Conservation (phyloP, 2,888 invertebrate species). For the Protonemura montana region DNA sequence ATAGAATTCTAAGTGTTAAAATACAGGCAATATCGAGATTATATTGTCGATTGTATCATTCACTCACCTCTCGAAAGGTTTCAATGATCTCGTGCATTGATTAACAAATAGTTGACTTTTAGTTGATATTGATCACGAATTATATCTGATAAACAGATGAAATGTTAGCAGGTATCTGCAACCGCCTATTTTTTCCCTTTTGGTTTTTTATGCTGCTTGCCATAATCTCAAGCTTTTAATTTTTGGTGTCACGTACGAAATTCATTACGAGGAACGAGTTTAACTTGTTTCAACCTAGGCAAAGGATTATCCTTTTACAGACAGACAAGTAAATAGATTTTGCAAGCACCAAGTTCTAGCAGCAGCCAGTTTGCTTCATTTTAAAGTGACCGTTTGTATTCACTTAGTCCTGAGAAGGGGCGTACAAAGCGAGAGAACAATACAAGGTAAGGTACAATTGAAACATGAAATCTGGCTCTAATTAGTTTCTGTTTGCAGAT, state of each 20-base stretch:
- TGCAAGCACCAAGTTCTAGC: too few species aligned
- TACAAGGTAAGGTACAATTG: too few species aligned
- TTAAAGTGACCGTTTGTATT: too few species aligned
- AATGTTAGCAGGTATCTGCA: background rate
- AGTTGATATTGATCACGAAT: background rate
- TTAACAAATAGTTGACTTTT: background rate
- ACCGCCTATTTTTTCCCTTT: background rate
- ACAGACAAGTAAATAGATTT: background rate
- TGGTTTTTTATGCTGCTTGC: background rate
- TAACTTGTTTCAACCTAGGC: background rate
- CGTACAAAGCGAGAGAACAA: too few species aligned
- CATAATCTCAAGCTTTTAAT: background rate
- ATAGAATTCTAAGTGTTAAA: background rate
- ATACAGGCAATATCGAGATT: background rate
- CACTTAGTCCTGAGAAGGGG: too few species aligned
- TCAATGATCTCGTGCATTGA: background rate
- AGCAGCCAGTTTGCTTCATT: background rate
- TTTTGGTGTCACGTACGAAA: background rate
- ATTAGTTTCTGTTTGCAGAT: conserved; percentile 58
- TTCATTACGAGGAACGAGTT: background rate
- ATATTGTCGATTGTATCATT: background rate
- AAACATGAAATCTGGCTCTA: background rate
- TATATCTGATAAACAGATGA: background rate
- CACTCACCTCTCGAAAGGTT: background rate
- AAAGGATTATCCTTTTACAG: background rate